Conservation (phyloP, 1,140 invertebrate genomes). For the Neotoxoptera formosana region DNA sequence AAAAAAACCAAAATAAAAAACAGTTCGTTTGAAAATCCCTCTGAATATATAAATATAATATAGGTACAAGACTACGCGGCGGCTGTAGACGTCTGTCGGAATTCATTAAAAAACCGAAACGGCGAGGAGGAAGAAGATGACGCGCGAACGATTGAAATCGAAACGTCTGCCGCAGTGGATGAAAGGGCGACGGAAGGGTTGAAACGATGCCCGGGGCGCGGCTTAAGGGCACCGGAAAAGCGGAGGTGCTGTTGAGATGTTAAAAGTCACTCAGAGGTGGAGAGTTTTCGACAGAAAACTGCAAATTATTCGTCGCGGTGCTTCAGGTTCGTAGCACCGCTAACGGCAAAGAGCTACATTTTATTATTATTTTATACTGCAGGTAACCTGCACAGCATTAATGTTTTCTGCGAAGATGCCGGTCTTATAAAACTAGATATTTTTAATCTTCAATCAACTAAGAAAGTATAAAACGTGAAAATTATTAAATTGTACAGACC, state of each 20-base stretch:
- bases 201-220: neutral
- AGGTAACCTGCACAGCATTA: neutral
- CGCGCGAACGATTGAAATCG: slow-evolving; percentile 40
- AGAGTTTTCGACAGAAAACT: slow-evolving; percentile 37
- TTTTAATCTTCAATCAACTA: neutral
- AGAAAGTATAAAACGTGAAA: neutral
- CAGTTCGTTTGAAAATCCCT: neutral
- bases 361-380: neutral
- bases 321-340: neutral
- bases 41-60: neutral
- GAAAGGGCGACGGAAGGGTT: neutral
- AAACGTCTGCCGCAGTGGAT: neutral
- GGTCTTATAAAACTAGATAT: neutral
- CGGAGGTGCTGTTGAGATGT: neutral
- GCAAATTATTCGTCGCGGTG: neutral
- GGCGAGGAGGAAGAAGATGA: neutral
- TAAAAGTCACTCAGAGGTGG: neutral
- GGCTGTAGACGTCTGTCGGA: neutral
- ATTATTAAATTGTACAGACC: too few relatives aligned
- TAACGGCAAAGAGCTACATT: neutral
- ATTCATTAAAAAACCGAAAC: slow-evolving; percentile 46
- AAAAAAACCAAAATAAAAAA: neutral
- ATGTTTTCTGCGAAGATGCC: neutral
- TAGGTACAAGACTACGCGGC: neutral
- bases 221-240: neutral